Percentiles rank a stretch among this genome's conserved stretches.
Evolutionary conservation across 2,113 vertebrate genomes (phyloP).

Genomic region (Burhinus bistriatus): DNA sequence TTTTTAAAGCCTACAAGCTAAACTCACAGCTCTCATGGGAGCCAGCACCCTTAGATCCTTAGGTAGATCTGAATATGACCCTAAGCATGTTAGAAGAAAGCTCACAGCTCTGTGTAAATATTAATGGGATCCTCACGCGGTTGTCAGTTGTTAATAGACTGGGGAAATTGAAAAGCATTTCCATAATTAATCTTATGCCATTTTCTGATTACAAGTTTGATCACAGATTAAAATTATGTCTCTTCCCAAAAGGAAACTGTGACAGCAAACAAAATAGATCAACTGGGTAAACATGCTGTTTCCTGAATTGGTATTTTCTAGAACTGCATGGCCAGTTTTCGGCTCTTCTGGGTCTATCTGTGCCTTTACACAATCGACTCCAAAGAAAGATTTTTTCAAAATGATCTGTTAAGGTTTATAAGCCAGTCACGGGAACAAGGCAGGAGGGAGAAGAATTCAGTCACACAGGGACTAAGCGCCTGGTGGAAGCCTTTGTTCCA

Average conservation of each 20-base stretch:
- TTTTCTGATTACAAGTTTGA: constrained; percentile 73
- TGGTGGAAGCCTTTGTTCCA: background rate
- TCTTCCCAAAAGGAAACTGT: constrained; percentile 23
- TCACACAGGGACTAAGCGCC: background rate
- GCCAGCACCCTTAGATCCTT: background rate
- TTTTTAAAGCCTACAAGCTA: background rate
- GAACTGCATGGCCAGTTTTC: background rate
- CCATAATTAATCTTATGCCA: constrained; percentile 67
- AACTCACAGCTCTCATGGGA: background rate
- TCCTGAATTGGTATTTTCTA: background rate
- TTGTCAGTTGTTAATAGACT: constrained; percentile 68
- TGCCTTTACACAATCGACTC: background rate
- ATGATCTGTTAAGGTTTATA: background rate
- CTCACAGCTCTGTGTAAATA: constrained; percentile 34
- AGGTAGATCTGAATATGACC: background rate
- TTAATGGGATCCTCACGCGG: constrained; percentile 54
- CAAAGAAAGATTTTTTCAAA: background rate
- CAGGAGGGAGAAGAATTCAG: background rate
- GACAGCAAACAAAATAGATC: background rate
- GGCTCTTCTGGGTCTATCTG: background rate
- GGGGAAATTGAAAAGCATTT: constrained; percentile 68
- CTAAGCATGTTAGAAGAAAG: constrained; percentile 1
- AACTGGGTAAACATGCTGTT: background rate
- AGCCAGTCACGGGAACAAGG: background rate
- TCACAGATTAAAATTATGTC: constrained; percentile 50